Base-by-base conservation (phyloP, 2,113 vertebrate genomes). In the Lethenteron reissneri region DNA sequence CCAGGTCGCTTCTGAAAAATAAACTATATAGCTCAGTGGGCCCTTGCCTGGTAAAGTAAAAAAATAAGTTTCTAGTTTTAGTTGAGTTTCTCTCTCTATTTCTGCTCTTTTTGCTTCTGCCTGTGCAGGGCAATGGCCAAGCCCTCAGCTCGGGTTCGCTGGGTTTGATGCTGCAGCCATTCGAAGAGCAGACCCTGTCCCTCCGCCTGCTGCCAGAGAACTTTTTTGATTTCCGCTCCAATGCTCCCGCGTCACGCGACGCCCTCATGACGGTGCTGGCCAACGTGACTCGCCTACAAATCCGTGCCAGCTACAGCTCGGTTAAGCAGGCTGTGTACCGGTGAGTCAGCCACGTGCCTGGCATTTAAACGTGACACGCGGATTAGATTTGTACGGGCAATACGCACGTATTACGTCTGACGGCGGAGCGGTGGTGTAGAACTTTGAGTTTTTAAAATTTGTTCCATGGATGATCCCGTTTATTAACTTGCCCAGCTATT, bases 181-280 rank as follows among this genome's bases (percentile, higher is more conserved):
- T 86, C 41, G 80, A 86, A 4, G 85, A 87, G 59, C 78, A 83
- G 58, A 76, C 78, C 0, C 82, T 84, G 4, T 9, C 77, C 14
- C 73, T 91, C 57, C 78, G 70, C 57, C 77, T 95, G 4, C 60
- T 83, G 10, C 78, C 85, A 0, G 79, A 83, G 71, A 79, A 74
- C 59, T 89, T 95, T 59, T 72, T 80, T 9, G 83, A 88, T 56
- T 77, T 81, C 56, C 78, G 74, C 70, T 84, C 78, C 8, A 82
- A 81, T 41, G 77, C 70, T 25, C 78, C 72, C 2, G 76, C 85
- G 9, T 83, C 86, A 72, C 81, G 83, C 0, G 88, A 95, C 41
- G 84, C 80, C 71, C 64, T 95, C 25, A 83, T 97, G 85, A 83
- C 80, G 0, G 83, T 88, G 58, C 80, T 96, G 0, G 83, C 82